phyloP scores from a whole-genome alignment of 1,140 invertebrate genomes.

The Elymnias hypermnestra region DNA sequence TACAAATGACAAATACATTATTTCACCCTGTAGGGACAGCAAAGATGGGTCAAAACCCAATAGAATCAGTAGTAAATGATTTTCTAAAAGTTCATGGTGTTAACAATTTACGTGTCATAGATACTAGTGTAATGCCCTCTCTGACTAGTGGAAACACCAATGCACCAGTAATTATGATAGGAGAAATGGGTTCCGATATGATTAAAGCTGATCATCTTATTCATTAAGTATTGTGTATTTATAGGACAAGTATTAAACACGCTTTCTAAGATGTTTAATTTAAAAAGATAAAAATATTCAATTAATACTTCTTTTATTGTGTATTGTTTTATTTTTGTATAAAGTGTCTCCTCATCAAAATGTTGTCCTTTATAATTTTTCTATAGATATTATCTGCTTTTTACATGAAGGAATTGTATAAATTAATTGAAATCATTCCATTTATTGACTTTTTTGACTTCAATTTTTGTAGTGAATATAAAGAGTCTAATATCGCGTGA shows the following conservation, averaged over 20 bases:
- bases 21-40: slow-evolving; percentile 86
- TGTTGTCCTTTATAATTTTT: too few species aligned
- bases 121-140: slow-evolving; percentile 38
- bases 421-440: too few species aligned
- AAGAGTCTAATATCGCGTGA: too few species aligned
- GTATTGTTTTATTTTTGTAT: too few species aligned
- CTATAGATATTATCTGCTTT: too few species aligned
- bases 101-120: slow-evolving; percentile 66
- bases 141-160: slow-evolving; percentile 30
- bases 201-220: not conserved
- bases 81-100: slow-evolving; percentile 81
- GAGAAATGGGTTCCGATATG: slow-evolving; percentile 18
- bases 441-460: too few species aligned
- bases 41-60: slow-evolving; percentile 82
- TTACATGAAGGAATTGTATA: too few species aligned
- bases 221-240: not conserved
- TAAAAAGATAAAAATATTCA: not conserved
- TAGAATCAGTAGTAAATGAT: slow-evolving; percentile 80
- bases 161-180: slow-evolving; percentile 31
- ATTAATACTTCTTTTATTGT: too few species aligned
- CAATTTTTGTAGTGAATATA: too few species aligned
- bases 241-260: too few species aligned
- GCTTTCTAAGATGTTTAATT: too few species aligned
- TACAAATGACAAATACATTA: slow-evolving; percentile 77
- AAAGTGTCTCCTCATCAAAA: too few species aligned